Percentiles rank a stretch among this genome's conserved stretches.
Conservation (phyloP, 2,888 invertebrate species). For the Morpho helenor region DNA sequence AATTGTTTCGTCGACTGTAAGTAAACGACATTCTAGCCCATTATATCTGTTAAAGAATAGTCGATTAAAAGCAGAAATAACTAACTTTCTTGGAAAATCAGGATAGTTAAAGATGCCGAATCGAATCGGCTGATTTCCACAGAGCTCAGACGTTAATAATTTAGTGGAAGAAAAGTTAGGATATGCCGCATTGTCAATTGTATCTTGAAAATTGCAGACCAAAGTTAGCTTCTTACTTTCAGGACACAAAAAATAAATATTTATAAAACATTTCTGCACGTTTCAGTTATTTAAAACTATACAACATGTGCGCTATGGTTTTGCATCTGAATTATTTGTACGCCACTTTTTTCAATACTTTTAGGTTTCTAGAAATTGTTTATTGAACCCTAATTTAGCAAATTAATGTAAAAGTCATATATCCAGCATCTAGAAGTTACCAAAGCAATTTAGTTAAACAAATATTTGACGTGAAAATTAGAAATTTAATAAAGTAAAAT, state of each 20-base stretch:
- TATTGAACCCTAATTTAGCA: no score
- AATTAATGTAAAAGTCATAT: no score
- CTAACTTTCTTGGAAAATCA: slow-evolving; percentile 32
- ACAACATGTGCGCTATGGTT: no score
- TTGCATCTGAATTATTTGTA: no score
- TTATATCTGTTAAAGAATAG: neutral
- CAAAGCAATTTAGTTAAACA: no score
- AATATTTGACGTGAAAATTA: no score
- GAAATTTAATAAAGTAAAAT: no score
- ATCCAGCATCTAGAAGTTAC: no score
- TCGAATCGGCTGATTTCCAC: slow-evolving; percentile 40
- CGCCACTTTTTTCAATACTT: no score
- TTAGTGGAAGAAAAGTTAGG: slow-evolving; percentile 62
- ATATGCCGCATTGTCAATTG: slow-evolving; percentile 67
- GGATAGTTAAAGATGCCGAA: slow-evolving; percentile 40
- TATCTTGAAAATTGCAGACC: slow-evolving; percentile 54
- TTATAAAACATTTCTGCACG: slow-evolving; percentile 29
- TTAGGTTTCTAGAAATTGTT: no score
- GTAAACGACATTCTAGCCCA: neutral
- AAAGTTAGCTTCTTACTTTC: slow-evolving; percentile 68
- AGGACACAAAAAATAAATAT: slow-evolving; percentile 60
- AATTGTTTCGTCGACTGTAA: slow-evolving; percentile 1
- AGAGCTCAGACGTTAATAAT: slow-evolving; percentile 56
- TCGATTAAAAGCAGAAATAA: neutral
- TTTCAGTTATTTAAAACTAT: no score